These are phyloP conservation scores for Dasysyrphus albostriatus DNA, from an alignment of 2,888 invertebrate species.

Conservation along the genomic window DNA sequence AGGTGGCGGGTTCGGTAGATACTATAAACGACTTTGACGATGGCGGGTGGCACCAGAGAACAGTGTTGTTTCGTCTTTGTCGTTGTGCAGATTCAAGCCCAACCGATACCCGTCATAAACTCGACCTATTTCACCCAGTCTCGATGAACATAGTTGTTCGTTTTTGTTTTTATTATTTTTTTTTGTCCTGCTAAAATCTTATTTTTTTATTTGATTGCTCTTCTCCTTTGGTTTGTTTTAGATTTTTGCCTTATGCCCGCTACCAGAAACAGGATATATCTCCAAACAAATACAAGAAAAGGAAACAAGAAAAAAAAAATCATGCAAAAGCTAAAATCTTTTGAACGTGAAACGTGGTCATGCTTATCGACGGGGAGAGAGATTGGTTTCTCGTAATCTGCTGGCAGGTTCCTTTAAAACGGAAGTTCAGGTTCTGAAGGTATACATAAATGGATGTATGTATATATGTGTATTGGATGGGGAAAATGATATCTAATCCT, in stretches of 20 bases:
- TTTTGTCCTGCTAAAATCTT: constrained; percentile 57
- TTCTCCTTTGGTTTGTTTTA: constrained; percentile 49
- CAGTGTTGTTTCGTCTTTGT: background rate
- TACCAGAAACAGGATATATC: constrained; percentile 21
- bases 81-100: constrained; percentile 20
- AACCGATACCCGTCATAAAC: constrained; percentile 67
- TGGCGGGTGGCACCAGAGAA: background rate
- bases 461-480: constrained; percentile 10
- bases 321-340: constrained; percentile 33
- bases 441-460: background rate
- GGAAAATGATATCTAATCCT: constrained; percentile 61
- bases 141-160: constrained; percentile 9
- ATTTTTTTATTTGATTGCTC: constrained; percentile 72
- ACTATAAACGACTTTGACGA: background rate
- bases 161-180: background rate
- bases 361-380: constrained; percentile 72
- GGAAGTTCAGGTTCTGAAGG: background rate
- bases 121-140: constrained; percentile 51
- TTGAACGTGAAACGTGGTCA: constrained; percentile 73
- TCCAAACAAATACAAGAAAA: constrained; percentile 11
- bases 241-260: constrained; percentile 30
- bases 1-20: background rate
- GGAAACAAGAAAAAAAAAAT: constrained; percentile 7
- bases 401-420: constrained; percentile 28
- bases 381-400: constrained; percentile 57